These are phyloP conservation scores for Gasteruption jaculator DNA, from an alignment of 2,888 invertebrate genomes.

Conservation along the genomic window DNA sequence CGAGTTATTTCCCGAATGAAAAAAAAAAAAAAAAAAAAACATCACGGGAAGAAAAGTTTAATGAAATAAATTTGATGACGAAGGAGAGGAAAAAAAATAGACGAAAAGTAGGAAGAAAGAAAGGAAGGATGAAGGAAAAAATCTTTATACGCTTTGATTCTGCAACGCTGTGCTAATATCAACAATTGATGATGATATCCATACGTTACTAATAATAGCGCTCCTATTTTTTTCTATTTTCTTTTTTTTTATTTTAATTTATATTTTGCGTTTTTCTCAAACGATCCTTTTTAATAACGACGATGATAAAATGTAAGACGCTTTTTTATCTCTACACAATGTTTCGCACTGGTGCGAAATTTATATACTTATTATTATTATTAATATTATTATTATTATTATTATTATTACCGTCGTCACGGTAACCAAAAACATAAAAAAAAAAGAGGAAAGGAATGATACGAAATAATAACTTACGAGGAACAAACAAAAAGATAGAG, in stretches of 20 bases:
- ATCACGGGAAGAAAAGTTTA: constrained; percentile 6
- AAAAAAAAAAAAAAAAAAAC: constrained; percentile 13
- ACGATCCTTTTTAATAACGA: no score
- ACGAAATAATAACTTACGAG: constrained; percentile 21
- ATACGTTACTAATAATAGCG: constrained; percentile 29
- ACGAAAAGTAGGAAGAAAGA: constrained; percentile 10
- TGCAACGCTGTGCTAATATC: constrained; percentile 42
- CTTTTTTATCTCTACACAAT: constrained; percentile 19
- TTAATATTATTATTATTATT: no score
- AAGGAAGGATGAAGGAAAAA: constrained; percentile 22
- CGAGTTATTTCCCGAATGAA: no score
- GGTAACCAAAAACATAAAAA: constrained; percentile 1
- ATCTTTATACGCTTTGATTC: constrained; percentile 40
- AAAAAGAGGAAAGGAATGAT: neutral
- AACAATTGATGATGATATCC: constrained; percentile 29
- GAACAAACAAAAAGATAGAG: constrained; percentile 24
- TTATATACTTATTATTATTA: constrained; percentile 26
- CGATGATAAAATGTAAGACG: neutral
- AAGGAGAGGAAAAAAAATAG: constrained; percentile 14
- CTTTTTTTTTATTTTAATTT: constrained; percentile 17
- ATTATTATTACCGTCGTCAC: no score
- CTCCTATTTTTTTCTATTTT: constrained; percentile 12
- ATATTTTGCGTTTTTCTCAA: constrained; percentile 10
- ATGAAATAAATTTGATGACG: constrained; percentile 21
- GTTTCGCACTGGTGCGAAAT: constrained; percentile 42